A percentile compares a stretch with the other conserved stretches of the same genome.
Evolutionary conservation across 1,140 invertebrate genomes (phyloP).

Genomic region (Drosophila mauritiana): DNA sequence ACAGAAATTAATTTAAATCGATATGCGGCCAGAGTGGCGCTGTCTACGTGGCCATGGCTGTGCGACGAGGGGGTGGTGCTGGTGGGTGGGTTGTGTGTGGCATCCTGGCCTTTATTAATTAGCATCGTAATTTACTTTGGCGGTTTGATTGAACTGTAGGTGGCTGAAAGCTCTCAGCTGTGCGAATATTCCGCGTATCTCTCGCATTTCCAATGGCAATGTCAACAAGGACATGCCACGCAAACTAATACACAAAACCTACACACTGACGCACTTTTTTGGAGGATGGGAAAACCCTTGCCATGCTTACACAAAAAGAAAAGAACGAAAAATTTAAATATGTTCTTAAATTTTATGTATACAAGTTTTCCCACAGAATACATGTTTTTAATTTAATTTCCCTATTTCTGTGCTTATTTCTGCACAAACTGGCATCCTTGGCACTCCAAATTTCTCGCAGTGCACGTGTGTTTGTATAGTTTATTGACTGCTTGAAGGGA

Average conservation of each 20-base stretch:
- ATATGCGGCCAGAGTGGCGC: constrained; percentile 60
- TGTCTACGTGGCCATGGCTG: constrained; percentile 42
- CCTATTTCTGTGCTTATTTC: neutral
- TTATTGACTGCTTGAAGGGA: constrained; percentile 83
- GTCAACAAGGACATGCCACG: constrained; percentile 79
- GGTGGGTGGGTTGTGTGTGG: neutral
- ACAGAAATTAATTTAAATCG: constrained; percentile 85
- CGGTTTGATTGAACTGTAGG: constrained; percentile 56
- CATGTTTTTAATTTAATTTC: neutral
- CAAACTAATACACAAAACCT: constrained; percentile 52
- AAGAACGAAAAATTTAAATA: neutral
- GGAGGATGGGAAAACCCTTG: constrained; percentile 2
- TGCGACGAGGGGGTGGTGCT: neutral
- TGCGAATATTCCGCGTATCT: constrained; percentile 10
- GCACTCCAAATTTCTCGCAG: constrained; percentile 4
- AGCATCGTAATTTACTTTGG: constrained; percentile 66
- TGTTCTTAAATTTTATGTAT: neutral
- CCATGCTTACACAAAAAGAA: constrained; percentile 6
- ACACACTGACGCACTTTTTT: constrained; percentile 21
- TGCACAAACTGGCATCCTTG: neutral
- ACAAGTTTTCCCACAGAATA: neutral
- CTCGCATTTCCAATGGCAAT: constrained; percentile 54
- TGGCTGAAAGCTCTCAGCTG: neutral
- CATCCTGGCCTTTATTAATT: constrained; percentile 67
- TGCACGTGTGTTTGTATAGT: constrained; percentile 68